Evolutionary conservation across 2,797 vertebrate species (phyloP).

Genomic region (Acanthurus tractus): DNA sequence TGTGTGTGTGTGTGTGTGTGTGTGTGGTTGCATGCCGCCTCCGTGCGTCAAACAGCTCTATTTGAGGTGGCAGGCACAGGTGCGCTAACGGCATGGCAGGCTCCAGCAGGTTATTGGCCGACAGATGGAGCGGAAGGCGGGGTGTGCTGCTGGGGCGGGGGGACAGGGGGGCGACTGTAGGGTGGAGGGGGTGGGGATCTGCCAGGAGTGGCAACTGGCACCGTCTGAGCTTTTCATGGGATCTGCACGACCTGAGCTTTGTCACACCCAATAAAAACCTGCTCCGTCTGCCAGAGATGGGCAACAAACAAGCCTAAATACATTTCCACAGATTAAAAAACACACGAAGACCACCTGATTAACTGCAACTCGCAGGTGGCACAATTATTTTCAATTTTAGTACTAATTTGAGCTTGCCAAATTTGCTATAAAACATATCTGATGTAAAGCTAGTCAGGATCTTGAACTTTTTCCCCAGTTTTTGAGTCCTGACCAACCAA

Average conservation of each 20-base stretch:
- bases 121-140: slow-evolving; percentile 86
- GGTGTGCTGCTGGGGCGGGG: slow-evolving; percentile 53
- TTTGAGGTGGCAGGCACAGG: slow-evolving; percentile 87
- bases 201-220: slow-evolving; percentile 64
- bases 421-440: background rate
- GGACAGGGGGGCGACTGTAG: slow-evolving; percentile 42
- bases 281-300: slow-evolving; percentile 14
- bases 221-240: slow-evolving; percentile 36
- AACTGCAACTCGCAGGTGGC: background rate
- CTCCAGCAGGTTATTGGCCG: slow-evolving; percentile 84
- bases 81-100: slow-evolving; percentile 79
- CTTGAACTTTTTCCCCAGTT: background rate
- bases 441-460: background rate
- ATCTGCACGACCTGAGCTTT: slow-evolving; percentile 33
- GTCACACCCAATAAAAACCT: slow-evolving; percentile 31
- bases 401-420: background rate
- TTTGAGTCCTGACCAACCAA: background rate
- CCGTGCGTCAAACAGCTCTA: slow-evolving; percentile 79
- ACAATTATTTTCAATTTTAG: background rate
- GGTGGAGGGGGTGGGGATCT: slow-evolving; percentile 58
- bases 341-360: background rate
- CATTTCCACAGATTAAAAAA: slow-evolving; percentile 1
- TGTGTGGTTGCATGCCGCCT: slow-evolving; percentile 64
- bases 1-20: slow-evolving; percentile 25
- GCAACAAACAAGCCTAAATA: slow-evolving; percentile 21